A percentile compares a stretch with the other conserved stretches of the same genome.
Evolutionary conservation across 2,113 vertebrate genomes (phyloP).

Genomic region (Sinocyclocheilus rhinocerous): DNA sequence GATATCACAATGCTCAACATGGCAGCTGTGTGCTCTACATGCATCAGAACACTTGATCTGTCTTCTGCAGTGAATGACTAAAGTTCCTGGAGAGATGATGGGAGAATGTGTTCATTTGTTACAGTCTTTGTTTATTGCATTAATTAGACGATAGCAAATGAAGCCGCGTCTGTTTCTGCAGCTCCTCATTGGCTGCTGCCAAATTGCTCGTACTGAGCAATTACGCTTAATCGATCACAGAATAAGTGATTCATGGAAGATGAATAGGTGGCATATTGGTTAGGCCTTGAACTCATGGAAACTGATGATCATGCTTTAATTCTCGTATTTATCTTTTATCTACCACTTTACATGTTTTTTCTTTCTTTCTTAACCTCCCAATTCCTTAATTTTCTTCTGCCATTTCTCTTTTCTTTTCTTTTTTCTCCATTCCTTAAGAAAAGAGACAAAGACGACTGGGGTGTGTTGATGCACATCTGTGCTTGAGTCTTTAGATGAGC

Average conservation of each 20-base stretch:
- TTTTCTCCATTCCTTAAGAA: background rate
- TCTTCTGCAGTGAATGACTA: too few species aligned
- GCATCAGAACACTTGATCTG: too few species aligned
- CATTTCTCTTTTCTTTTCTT: too few species aligned
- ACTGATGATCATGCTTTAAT: constrained; percentile 83
- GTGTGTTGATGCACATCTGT: background rate
- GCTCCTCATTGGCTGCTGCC: constrained; percentile 93
- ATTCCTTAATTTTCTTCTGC: too few species aligned
- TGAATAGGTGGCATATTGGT: constrained; percentile 93
- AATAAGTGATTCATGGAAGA: constrained; percentile 99
- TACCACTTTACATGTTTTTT: too few species aligned
- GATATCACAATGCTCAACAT: background rate
- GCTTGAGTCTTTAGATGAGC: background rate
- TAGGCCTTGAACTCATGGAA: constrained; percentile 93
- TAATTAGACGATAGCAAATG: constrained; percentile 98
- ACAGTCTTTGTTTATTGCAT: constrained; percentile 90
- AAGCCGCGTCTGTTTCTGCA: constrained; percentile 85
- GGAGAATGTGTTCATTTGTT: constrained; percentile 89
- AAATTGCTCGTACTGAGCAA: constrained; percentile 93
- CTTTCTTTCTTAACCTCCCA: background rate
- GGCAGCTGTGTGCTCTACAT: too few species aligned
- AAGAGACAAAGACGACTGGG: background rate
- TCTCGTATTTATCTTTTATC: constrained; percentile 41
- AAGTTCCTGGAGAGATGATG: constrained; percentile 68
- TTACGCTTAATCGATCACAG: constrained; percentile 96